These are phyloP conservation scores for Bos javanicus DNA, from an alignment of 2,113 vertebrate genomes.

Conservation along the genomic window DNA sequence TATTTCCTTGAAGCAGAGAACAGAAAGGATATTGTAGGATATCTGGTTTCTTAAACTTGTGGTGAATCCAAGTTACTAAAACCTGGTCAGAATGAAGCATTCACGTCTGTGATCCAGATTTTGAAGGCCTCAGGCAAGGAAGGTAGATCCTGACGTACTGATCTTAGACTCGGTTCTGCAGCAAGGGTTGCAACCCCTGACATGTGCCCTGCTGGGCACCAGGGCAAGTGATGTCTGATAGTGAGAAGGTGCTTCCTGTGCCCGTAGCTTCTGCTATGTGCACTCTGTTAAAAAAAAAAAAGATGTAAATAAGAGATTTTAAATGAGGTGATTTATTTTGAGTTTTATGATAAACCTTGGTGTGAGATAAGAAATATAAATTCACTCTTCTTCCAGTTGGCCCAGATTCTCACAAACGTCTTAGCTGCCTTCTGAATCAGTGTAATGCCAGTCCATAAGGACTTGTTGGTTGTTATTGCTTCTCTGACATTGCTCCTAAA, in stretches of 20 bases:
- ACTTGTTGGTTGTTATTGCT: background rate
- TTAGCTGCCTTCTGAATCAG: background rate
- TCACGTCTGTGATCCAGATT: background rate
- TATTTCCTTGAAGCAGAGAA: background rate
- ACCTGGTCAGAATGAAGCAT: background rate
- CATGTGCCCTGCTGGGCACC: background rate
- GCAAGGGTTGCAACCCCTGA: no score
- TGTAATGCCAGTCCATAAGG: background rate
- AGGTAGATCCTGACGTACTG: background rate
- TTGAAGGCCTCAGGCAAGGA: background rate
- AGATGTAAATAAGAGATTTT: background rate
- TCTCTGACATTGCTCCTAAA: background rate
- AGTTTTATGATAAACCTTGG: background rate
- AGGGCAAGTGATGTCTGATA: background rate
- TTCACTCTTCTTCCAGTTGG: background rate
- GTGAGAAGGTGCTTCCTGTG: fast-evolving
- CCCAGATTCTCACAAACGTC: background rate
- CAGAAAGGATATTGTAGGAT: background rate
- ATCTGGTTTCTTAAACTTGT: background rate
- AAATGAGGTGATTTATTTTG: background rate
- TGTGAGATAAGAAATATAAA: background rate
- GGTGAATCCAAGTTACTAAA: background rate
- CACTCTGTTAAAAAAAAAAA: background rate
- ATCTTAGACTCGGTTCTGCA: background rate
- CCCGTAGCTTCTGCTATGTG: background rate